Base-by-base conservation (phyloP, 2,113 vertebrate species). In the Calidris pygmaea region DNA sequence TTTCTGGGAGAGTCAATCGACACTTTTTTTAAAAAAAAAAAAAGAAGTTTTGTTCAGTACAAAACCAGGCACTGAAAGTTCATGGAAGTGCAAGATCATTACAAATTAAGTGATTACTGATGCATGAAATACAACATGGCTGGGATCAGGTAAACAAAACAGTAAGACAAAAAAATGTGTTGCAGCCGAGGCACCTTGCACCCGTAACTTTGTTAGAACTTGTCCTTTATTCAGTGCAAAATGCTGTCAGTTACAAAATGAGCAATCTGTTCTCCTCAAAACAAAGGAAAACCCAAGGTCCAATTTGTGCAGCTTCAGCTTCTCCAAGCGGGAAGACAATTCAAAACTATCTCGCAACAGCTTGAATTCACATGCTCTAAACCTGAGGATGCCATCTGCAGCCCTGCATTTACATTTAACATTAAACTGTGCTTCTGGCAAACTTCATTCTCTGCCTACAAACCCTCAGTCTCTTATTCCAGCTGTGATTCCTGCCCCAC, bases 381-480 rank as follows among this genome's bases (percentile, higher is more conserved):
- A 89, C 78, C 93, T 16, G 3, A 87, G 65, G 83, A 73, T 81
- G 89, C 90, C 94, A 95, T 79, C 95, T 93, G 93, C 72, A 76
- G 67, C 91, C 67, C 82, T 47, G 22, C 87, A 85, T 93, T 89
- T 76, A 72, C 89, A 95, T 78, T 87, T 68, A 72, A 63, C 77
- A 9, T 48, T 47, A 13, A 80, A 32, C 0, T 43, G 22, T 60
- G 76, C 83, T 85, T 48, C 85, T 85, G 82, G 68, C 86, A 89
- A 79, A 56, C 81, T 50, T 13, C 50, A 23, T 68, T 34, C 65
- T 82, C 91, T 85, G 80, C 80, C 68, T 24, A 3, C 48, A 24
- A 62, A 94, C 32, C 41, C 67, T 77, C 75, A 30, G 50, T 10
- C 77, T 63, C n/a, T 4, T 20, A 7, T 55, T 73, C 76, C 87